A percentile compares a stretch with the other conserved stretches of the same genome.
Evolutionary conservation across 2,113 vertebrate species (phyloP).

Genomic region (Varanus komodoensis): DNA sequence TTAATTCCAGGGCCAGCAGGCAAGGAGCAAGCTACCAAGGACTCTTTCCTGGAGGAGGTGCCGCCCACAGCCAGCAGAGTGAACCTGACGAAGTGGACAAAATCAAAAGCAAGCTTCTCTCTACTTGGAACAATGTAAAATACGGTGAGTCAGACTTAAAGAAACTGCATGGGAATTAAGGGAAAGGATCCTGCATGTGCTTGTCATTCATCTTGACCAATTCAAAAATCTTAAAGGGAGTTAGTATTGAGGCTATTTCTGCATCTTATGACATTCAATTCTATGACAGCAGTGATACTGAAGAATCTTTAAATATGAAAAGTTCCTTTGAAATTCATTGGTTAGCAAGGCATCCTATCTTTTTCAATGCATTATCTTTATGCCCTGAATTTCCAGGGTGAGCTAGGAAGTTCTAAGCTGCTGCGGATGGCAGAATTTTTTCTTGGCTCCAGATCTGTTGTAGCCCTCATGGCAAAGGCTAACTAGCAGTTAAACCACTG

Average conservation of each 20-base stretch:
- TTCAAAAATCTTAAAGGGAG: not conserved
- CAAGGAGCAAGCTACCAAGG: conserved; percentile 69
- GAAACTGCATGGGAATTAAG: not conserved
- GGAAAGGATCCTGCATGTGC: not conserved
- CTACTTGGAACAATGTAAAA: conserved; percentile 92
- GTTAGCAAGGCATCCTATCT: not conserved
- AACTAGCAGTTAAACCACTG: not conserved
- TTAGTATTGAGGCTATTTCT: not conserved
- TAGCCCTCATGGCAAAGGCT: not conserved
- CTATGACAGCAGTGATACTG: too few species aligned
- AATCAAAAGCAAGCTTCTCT: conserved; percentile 89
- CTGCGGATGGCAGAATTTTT: not conserved
- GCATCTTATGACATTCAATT: not conserved
- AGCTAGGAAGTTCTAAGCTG: not conserved
- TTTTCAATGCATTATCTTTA: not conserved
- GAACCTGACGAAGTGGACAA: conserved; percentile 91
- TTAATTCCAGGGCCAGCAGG: conserved; percentile 44
- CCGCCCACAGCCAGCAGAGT: conserved; percentile 49
- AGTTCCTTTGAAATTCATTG: not conserved
- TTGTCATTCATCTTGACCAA: not conserved
- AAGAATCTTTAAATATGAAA: not conserved
- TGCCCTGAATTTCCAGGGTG: not conserved
- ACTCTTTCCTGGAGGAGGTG: conserved; percentile 54
- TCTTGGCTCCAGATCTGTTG: not conserved
- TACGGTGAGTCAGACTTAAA: conserved; percentile 79